These are phyloP conservation scores for Drosophila simulans DNA, from an alignment of 1,140 invertebrate species.

Conservation along the genomic window DNA sequence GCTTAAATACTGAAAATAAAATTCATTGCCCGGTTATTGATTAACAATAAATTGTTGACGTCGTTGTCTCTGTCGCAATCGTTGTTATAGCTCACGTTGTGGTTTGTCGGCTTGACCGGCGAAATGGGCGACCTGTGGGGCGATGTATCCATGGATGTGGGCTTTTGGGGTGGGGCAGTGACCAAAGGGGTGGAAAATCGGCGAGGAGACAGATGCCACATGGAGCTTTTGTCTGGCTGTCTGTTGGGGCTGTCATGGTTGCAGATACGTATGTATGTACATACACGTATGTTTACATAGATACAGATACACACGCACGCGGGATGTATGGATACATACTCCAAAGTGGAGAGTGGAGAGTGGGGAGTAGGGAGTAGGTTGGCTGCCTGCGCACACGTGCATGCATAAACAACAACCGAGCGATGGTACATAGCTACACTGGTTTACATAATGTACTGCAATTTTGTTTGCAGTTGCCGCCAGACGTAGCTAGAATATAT, in stretches of 20 bases:
- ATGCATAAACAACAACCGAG: slow-evolving; percentile 64
- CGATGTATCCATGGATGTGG: neutral
- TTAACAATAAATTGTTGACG: slow-evolving; percentile 50
- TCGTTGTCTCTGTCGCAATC: slow-evolving; percentile 27
- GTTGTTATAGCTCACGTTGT: slow-evolving; percentile 24
- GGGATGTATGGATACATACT: slow-evolving; percentile 38
- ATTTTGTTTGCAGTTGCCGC: slow-evolving; percentile 55
- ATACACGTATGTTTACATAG: slow-evolving; percentile 25
- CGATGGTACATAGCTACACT: slow-evolving; percentile 51
- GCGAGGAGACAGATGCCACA: slow-evolving; percentile 20
- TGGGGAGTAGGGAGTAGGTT: neutral
- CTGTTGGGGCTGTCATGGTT: slow-evolving; percentile 53
- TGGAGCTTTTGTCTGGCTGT: slow-evolving; percentile 47
- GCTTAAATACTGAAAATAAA: slow-evolving; percentile 52
- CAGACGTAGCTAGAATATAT: slow-evolving; percentile 57
- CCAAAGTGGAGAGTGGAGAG: slow-evolving; percentile 5
- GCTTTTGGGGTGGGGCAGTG: slow-evolving; percentile 1
- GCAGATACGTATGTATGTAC: slow-evolving; percentile 18
- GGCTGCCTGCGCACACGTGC: slow-evolving; percentile 66
- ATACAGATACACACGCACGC: slow-evolving; percentile 25
- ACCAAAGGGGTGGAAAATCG: slow-evolving; percentile 5
- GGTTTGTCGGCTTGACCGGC: slow-evolving; percentile 41
- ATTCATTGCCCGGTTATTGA: slow-evolving; percentile 44
- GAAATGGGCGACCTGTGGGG: slow-evolving; percentile 38
- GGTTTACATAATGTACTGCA: slow-evolving; percentile 43